These are phyloP conservation scores for Archaeoteleia sp. DNA, from an alignment of 2,888 invertebrate genomes.

Conservation along the genomic window DNA sequence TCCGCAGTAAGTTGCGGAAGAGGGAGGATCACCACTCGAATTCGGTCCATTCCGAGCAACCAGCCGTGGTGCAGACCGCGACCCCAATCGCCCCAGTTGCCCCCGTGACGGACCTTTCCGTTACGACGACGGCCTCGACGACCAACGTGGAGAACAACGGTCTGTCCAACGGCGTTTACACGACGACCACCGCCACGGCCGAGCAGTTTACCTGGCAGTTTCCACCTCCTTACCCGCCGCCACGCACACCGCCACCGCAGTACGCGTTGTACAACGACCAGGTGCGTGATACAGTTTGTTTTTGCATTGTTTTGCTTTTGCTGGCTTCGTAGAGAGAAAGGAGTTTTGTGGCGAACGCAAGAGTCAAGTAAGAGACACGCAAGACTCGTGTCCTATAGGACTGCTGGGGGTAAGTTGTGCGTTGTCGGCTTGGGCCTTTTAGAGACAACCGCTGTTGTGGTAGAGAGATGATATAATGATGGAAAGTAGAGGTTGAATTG, in stretches of 20 bases:
- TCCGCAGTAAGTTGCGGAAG: constrained; percentile 92
- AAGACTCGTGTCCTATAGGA: too few relatives aligned
- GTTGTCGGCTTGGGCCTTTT: too few relatives aligned
- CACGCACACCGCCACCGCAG: constrained; percentile 80
- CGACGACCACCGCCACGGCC: constrained; percentile 66
- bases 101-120: constrained; percentile 55
- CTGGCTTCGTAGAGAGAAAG: too few relatives aligned
- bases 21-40: constrained; percentile 87
- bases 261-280: constrained; percentile 87
- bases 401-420: too few relatives aligned
- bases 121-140: constrained; percentile 42
- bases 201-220: constrained; percentile 88
- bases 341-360: too few relatives aligned
- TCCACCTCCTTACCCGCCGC: constrained; percentile 80
- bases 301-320: constrained; percentile 46
- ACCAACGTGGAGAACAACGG: constrained; percentile 68
- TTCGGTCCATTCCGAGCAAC: constrained; percentile 80
- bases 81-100: constrained; percentile 62
- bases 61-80: constrained; percentile 80
- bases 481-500: too few relatives aligned
- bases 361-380: too few relatives aligned
- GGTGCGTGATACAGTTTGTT: constrained; percentile 77
- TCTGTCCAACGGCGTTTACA: constrained; percentile 59
- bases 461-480: too few relatives aligned
- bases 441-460: too few relatives aligned